These are phyloP conservation scores for Valencia hispanica DNA, from an alignment of 2,797 vertebrate species.

Conservation along the genomic window DNA sequence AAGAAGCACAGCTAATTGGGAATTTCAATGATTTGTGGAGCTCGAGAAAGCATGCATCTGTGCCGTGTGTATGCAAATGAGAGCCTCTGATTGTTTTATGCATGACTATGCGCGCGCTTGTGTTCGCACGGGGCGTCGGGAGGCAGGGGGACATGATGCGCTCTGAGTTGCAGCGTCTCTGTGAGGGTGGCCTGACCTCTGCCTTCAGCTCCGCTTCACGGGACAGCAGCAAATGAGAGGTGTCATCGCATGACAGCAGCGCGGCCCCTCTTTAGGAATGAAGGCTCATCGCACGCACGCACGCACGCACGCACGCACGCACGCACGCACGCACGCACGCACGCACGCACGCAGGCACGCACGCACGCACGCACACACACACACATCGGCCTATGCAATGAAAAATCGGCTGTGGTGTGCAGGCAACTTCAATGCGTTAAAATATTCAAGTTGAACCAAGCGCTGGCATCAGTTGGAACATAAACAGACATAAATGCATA, in stretches of 20 bases:
- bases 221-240: slow-evolving; percentile 78
- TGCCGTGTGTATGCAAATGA: slow-evolving; percentile 10
- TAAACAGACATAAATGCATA: slow-evolving; percentile 52
- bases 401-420: slow-evolving; percentile 2
- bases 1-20: slow-evolving; percentile 14
- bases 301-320: slow-evolving; percentile 7
- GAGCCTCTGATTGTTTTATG: slow-evolving; percentile 21
- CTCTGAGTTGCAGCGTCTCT: slow-evolving; percentile 66
- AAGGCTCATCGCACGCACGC: slow-evolving; percentile 40
- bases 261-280: slow-evolving; percentile 66
- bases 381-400: too few relatives aligned
- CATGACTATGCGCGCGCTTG: slow-evolving; percentile 12
- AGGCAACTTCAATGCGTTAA: slow-evolving; percentile 30
- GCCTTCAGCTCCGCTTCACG: slow-evolving; percentile 76
- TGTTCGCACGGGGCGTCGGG: neutral
- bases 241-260: slow-evolving; percentile 74
- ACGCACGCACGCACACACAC: slow-evolving; percentile 3
- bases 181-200: slow-evolving; percentile 77
- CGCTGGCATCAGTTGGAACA: slow-evolving; percentile 43
- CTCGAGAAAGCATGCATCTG: slow-evolving; percentile 12
- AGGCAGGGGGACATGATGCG: slow-evolving; percentile 64
- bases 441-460: slow-evolving; percentile 38
- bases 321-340: too few relatives aligned
- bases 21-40: slow-evolving; percentile 32
- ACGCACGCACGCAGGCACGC: neutral